These are phyloP conservation scores for Hemicrepidius hirtus DNA, from an alignment of 2,888 invertebrate species.

Conservation along the genomic window DNA sequence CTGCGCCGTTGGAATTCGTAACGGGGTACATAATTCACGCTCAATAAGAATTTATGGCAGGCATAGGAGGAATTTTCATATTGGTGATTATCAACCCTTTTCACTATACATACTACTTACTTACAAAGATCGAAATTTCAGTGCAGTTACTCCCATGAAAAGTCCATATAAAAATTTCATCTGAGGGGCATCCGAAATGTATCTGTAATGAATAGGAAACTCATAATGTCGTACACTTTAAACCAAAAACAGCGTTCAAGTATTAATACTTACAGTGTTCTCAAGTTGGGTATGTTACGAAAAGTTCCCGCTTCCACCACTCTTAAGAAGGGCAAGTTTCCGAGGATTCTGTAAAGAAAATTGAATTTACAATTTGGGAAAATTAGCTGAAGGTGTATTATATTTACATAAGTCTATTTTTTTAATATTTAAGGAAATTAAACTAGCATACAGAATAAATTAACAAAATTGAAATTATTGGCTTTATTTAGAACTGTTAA, in stretches of 20 bases:
- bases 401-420: no score
- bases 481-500: no score
- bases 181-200: slow-evolving; percentile 81
- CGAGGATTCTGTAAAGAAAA: slow-evolving; percentile 63
- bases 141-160: slow-evolving; percentile 72
- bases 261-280: slow-evolving; percentile 68
- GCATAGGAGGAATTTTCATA: not conserved
- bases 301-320: slow-evolving; percentile 77
- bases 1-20: not conserved
- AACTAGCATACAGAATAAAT: no score
- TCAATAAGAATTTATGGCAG: not conserved
- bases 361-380: not conserved
- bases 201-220: slow-evolving; percentile 72
- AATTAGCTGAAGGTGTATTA: no score
- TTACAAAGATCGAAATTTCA: slow-evolving; percentile 78
- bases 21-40: not conserved
- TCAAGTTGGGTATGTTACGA: slow-evolving; percentile 74
- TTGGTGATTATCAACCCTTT: not conserved
- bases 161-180: slow-evolving; percentile 75
- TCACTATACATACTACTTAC: slow-evolving; percentile 66
- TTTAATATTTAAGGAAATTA: no score
- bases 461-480: no score
- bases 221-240: not conserved
- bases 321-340: slow-evolving; percentile 75
- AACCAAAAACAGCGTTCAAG: not conserved